Evolutionary conservation across 2,888 invertebrate genomes (phyloP), one percentile per base, ranked within the genome.

Genomic region (Scaeva pyrastri): DNA sequence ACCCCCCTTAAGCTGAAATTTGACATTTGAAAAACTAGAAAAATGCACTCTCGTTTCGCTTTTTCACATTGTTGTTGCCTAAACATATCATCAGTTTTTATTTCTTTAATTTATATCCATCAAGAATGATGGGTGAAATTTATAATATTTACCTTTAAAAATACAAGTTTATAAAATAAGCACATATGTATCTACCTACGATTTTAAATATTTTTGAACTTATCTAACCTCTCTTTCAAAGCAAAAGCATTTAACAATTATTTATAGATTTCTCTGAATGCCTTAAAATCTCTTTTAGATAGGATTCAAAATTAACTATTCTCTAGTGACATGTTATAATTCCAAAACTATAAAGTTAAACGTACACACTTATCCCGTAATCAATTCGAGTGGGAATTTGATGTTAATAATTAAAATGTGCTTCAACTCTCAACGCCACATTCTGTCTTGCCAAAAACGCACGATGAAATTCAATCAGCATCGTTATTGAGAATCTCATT

Each of bases 391-490:
- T n/a, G 68, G 48, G 52, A 68, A n/a, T 52, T 52, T 16, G 2
- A 16, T 4, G 5, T 23, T n/a, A 52, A 68, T 39, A 50, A 50
- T n/a, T 68, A 11, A 52, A 68, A 68, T 68, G 68, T 68, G 68
- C 68, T 68, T n/a, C 68, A 23, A 23, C n/a, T 14, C 21, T 8
- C 21, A 10, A 39, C n/a, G 52, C 52, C 23, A n/a, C 39, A 52
- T 39, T 41, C 48, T 68, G 14, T 16, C 10, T 52, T 52, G n/a
- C 0, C 21, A 52, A 36, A 45, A 36, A 10, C 50, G 39, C 7
- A 36, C 48, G 16, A 50, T 14, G 48, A 66, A 48, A 52, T 68
- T 68, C 10, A 52, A 68, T 50, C 14, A 68, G 66, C 66, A 68
- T 50, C 52, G 11, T 21, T 48, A 39, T 50, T 16, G 16, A 23